Conservation (phyloP, 2,888 invertebrate genomes). For the Mythimna pallens region DNA sequence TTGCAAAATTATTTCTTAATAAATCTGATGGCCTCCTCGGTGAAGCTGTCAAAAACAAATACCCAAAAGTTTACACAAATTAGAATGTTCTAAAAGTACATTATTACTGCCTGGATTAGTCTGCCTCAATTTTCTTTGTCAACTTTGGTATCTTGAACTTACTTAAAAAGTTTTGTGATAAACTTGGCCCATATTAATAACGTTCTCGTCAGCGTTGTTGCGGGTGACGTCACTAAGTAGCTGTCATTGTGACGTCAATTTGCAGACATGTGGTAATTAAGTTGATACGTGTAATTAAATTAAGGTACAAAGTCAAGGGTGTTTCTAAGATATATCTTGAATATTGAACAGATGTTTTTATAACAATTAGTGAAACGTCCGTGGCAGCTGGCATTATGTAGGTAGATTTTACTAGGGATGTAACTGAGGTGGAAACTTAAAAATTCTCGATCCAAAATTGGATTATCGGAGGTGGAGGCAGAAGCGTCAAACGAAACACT, state of each 20-base stretch:
- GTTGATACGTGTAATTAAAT: conserved; percentile 22
- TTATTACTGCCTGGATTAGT: conserved; percentile 26
- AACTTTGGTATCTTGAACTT: conserved; percentile 26
- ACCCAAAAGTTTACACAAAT: conserved; percentile 33
- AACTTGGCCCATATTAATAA: conserved; percentile 40
- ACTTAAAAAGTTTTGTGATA: conserved; percentile 36
- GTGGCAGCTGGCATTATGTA: background rate
- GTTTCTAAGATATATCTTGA: conserved; percentile 18
- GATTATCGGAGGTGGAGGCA: too few species aligned
- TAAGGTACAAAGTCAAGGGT: conserved; percentile 30
- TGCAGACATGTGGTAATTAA: conserved; percentile 41
- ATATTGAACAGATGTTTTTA: conserved; percentile 4
- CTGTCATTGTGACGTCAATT: conserved; percentile 33
- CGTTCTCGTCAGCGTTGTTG: conserved; percentile 13
- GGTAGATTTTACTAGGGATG: background rate
- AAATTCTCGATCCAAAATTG: too few species aligned
- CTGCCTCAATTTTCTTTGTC: conserved; percentile 25
- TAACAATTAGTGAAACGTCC: background rate
- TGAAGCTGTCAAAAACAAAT: conserved; percentile 29
- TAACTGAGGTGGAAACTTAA: too few species aligned
- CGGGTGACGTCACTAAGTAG: conserved; percentile 34
- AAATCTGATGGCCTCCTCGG: background rate
- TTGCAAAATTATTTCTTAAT: conserved; percentile 1
- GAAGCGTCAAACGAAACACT: too few species aligned
- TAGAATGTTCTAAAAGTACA: conserved; percentile 31